Conservation (phyloP, 2,113 vertebrate species). For the Globicephala melas region DNA sequence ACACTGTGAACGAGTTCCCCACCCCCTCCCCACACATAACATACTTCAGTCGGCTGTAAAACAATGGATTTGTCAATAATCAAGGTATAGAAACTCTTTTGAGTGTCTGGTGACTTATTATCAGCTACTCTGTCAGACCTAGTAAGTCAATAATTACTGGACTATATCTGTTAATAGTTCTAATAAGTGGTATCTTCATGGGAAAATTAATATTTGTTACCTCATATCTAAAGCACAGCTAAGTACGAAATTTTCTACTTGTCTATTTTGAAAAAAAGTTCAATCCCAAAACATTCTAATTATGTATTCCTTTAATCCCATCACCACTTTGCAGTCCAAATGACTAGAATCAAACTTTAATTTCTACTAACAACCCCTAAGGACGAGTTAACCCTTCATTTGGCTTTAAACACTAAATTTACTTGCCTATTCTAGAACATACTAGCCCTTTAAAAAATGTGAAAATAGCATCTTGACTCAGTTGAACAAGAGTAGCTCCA, state of each 20-base stretch:
- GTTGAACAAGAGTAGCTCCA: background rate
- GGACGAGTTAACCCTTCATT: background rate
- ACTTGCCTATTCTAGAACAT: background rate
- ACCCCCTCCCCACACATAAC: background rate
- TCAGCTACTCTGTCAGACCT: background rate
- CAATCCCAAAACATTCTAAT: background rate
- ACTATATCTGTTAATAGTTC: slow-evolving; percentile 50
- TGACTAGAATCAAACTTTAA: background rate
- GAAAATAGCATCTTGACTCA: background rate
- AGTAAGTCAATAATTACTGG: background rate
- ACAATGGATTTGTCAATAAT: background rate
- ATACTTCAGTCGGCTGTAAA: background rate
- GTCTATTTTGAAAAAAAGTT: background rate
- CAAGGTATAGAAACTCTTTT: background rate
- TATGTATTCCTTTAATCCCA: background rate
- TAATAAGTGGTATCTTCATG: slow-evolving; percentile 55
- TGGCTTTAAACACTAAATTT: background rate
- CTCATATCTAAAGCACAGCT: background rate
- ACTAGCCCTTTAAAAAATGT: background rate
- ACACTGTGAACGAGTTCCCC: background rate
- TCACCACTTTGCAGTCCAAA: slow-evolving; percentile 14
- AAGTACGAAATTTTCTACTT: background rate
- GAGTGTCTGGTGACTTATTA: background rate
- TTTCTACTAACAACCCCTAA: slow-evolving; percentile 33
- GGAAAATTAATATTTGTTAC: background rate